These are phyloP conservation scores for Whitmania pigra DNA, from an alignment of 1,140 invertebrate genomes.

Conservation along the genomic window DNA sequence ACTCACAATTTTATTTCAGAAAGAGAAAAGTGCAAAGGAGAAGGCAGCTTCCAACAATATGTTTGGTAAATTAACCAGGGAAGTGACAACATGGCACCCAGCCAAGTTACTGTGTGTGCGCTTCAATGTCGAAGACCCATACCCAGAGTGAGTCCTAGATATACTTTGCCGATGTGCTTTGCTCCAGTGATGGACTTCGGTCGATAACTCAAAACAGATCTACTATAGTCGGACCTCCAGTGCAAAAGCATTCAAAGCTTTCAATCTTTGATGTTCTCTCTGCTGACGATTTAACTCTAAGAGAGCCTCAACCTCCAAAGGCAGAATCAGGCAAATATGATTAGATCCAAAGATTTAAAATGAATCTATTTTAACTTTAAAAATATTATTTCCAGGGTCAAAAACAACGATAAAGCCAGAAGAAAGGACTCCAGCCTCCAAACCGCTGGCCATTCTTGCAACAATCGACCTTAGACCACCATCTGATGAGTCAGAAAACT, in stretches of 20 bases:
- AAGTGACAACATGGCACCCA: conserved; percentile 67
- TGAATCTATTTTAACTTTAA: neutral
- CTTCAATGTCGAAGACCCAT: conserved; percentile 86
- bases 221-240: neutral
- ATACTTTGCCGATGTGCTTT: neutral
- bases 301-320: neutral
- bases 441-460: conserved; percentile 20
- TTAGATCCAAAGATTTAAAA: neutral
- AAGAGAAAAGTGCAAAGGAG: conserved; percentile 33
- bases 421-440: neutral
- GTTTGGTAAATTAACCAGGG: conserved; percentile 65
- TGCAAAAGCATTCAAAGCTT: neutral
- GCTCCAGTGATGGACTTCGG: neutral
- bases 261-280: conserved; percentile 2
- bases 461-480: conserved; percentile 12
- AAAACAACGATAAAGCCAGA: neutral
- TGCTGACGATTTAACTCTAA: neutral
- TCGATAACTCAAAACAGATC: neutral
- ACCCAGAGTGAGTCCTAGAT: conserved; percentile 45
- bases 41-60: conserved; percentile 64
- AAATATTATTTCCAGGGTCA: neutral
- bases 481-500: neutral
- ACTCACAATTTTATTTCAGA: conserved; percentile 18
- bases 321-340: neutral
- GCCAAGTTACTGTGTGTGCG: conserved; percentile 70